phyloP scores from a whole-genome alignment of 2,888 invertebrate species.

The Nephrotoma appendiculata region DNA sequence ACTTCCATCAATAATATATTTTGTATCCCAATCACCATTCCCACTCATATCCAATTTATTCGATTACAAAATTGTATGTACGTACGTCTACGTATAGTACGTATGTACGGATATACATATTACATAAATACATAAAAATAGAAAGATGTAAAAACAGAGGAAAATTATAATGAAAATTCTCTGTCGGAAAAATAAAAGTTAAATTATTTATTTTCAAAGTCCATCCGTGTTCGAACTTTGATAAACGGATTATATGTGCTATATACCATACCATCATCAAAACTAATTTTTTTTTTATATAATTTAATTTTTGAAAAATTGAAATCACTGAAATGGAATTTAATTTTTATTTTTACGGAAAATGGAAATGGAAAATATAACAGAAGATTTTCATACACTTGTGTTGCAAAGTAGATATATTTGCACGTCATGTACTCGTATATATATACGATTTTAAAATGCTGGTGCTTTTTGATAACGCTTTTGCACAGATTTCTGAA shows the following conservation, averaged over 20 bases:
- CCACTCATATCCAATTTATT: background rate
- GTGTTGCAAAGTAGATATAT: background rate
- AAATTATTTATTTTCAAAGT: slow-evolving; percentile 1
- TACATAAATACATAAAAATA: background rate
- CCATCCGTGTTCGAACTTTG: slow-evolving; percentile 9
- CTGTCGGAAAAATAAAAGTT: background rate
- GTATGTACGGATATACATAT: background rate
- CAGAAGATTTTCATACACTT: background rate
- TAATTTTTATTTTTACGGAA: background rate
- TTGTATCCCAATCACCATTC: background rate
- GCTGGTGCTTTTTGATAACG: no score
- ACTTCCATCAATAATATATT: background rate
- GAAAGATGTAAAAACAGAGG: background rate
- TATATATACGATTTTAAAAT: no score
- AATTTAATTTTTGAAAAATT: background rate
- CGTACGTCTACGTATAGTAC: background rate
- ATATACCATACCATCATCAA: slow-evolving; percentile 5
- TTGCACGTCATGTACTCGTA: no score
- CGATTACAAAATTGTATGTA: background rate
- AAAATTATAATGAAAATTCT: background rate
- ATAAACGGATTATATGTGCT: slow-evolving; percentile 8
- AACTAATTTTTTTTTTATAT: background rate
- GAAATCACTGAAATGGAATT: background rate
- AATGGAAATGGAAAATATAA: background rate
- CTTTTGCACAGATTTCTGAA: no score